Percentiles rank a stretch among this genome's conserved stretches.
Evolutionary conservation across 2,113 vertebrate genomes (phyloP).

Genomic region (Gymnobelideus leadbeateri): DNA sequence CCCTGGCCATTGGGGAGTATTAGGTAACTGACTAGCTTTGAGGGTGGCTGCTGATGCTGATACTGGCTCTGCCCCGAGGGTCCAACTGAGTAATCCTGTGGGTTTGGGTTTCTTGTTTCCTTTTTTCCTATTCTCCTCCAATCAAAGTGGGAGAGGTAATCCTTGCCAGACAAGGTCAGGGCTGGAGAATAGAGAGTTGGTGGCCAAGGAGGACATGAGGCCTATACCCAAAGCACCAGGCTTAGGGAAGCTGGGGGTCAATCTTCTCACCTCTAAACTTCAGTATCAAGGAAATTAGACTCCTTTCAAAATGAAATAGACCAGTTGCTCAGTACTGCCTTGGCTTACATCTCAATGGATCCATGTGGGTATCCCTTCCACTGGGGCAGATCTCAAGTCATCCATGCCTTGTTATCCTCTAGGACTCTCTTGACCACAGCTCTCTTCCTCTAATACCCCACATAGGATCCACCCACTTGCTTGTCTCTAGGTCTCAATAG

Average conservation of each 20-base stretch:
- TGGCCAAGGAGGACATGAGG: background rate
- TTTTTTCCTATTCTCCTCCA: background rate
- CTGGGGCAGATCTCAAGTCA: background rate
- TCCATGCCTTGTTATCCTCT: background rate
- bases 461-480: background rate
- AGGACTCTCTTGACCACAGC: no score
- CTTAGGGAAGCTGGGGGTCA: background rate
- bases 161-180: conserved; percentile 2
- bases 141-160: background rate
- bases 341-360: background rate
- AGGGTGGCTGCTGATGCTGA: background rate
- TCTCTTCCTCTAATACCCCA: background rate
- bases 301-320: background rate
- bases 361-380: background rate
- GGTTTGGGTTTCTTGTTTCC: background rate
- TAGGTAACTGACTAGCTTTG: conserved; percentile 32
- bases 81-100: background rate
- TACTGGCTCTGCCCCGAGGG: background rate
- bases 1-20: conserved; percentile 47
- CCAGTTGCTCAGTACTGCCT: background rate
- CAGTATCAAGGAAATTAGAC: background rate
- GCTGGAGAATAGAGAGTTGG: background rate
- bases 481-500: background rate
- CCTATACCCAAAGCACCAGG: background rate
- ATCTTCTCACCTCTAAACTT: background rate